phyloP scores from a whole-genome alignment of 2,113 vertebrate genomes.

The Erinaceus europaeus region DNA sequence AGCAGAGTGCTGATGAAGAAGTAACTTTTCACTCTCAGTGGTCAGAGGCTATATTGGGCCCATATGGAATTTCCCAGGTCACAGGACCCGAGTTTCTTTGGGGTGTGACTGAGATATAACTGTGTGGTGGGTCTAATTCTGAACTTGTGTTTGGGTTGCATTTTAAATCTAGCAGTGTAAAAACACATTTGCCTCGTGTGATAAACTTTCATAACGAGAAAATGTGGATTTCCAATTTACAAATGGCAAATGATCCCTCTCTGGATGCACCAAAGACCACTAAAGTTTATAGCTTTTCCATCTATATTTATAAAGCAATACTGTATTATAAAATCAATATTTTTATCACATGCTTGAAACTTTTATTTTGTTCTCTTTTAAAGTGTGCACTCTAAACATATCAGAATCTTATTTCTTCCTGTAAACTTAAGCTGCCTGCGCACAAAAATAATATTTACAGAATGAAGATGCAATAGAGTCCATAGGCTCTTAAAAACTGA shows the following conservation, averaged over 20 bases:
- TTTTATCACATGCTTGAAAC: constrained; percentile 86
- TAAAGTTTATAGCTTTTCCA: constrained; percentile 87
- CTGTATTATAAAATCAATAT: constrained; percentile 87
- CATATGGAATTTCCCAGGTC: constrained; percentile 31
- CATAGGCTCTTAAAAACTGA: constrained; percentile 61
- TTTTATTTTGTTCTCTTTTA: constrained; percentile 78
- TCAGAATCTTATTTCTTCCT: constrained; percentile 84
- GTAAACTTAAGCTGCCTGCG: constrained; percentile 87
- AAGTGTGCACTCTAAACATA: constrained; percentile 86
- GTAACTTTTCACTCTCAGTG: neutral
- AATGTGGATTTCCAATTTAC: constrained; percentile 82
- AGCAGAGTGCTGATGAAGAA: neutral
- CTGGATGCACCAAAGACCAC: constrained; percentile 88
- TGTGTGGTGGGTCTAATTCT: neutral
- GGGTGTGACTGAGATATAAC: neutral
- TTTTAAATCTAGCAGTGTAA: constrained; percentile 57
- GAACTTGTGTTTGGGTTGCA: constrained; percentile 12
- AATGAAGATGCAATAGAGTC: constrained; percentile 72
- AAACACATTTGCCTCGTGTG: constrained; percentile 70
- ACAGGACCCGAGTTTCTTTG: neutral
- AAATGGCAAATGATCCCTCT: constrained; percentile 80
- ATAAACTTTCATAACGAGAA: constrained; percentile 75
- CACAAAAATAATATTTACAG: constrained; percentile 78
- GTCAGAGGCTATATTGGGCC: neutral
- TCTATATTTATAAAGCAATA: constrained; percentile 90